Percentiles rank a stretch among this genome's conserved stretches.
These are phyloP conservation scores for Branchellion lobata DNA, from an alignment of 2,888 invertebrate species.

Conservation along the genomic window DNA sequence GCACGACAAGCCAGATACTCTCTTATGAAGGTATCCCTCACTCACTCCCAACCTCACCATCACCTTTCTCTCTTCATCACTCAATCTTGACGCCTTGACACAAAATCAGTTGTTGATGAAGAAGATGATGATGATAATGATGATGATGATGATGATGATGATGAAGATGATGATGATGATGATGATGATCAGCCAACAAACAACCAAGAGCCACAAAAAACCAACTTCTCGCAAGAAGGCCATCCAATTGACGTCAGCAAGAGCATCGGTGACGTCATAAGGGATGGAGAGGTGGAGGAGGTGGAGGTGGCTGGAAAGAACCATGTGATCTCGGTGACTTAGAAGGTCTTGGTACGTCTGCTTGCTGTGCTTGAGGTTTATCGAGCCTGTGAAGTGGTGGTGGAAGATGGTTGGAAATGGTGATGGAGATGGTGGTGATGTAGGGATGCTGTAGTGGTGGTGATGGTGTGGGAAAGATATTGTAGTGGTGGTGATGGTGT, in stretches of 20 bases:
- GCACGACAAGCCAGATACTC: too few species aligned
- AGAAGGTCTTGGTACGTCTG: conserved; percentile 75
- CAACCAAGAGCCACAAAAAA: too few species aligned
- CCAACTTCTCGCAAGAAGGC: conserved; percentile 61
- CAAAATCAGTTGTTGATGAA: neutral
- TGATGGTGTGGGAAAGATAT: neutral
- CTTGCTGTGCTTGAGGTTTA: conserved; percentile 74
- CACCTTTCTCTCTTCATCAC: neutral
- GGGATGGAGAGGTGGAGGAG: conserved; percentile 83
- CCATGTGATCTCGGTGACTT: conserved; percentile 73
- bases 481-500: neutral
- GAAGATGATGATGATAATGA: conserved; percentile 24
- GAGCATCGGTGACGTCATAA: conserved; percentile 67
- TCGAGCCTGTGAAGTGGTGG: conserved; percentile 68
- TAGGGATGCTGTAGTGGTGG: neutral
- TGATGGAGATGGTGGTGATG: neutral
- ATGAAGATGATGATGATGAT: conserved; percentile 14
- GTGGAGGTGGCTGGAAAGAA: conserved; percentile 79
- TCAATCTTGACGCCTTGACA: neutral
- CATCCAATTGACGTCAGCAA: conserved; percentile 57
- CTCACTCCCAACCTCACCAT: neutral
- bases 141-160: conserved; percentile 17
- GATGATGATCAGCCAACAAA: too few species aligned
- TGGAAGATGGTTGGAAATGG: neutral
- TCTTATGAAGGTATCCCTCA: neutral